Conservation (phyloP, 2,113 vertebrate species). For the Scomber colias region DNA sequence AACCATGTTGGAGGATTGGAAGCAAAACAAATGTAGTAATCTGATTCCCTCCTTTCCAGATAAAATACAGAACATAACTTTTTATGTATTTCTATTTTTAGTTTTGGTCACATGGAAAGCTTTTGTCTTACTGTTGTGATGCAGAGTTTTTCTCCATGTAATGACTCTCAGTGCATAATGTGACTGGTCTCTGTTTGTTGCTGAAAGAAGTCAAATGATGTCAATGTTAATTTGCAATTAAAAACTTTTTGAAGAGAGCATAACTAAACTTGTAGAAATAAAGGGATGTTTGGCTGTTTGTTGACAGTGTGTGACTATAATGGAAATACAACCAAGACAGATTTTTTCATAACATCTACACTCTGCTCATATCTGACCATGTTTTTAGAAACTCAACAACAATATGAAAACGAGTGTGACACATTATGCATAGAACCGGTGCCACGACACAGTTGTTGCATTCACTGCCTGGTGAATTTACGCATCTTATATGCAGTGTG, state of each 20-base stretch:
- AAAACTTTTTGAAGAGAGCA: background rate
- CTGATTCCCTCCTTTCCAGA: background rate
- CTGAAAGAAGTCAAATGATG: background rate
- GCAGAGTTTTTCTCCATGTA: background rate
- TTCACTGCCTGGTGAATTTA: constrained; percentile 17
- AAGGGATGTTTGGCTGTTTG: background rate
- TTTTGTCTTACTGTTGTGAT: background rate
- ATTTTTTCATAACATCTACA: background rate
- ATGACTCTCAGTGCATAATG: background rate
- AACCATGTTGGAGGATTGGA: background rate
- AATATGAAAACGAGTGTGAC: constrained; percentile 13
- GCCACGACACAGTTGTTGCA: constrained; percentile 1
- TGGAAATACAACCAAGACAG: background rate
- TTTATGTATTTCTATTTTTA: background rate
- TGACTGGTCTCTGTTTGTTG: background rate
- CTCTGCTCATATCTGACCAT: background rate
- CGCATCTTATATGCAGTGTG: constrained; percentile 44
- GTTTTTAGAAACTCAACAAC: background rate
- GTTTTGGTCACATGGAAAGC: background rate
- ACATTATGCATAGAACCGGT: background rate
- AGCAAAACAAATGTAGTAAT: background rate
- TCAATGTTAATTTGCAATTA: background rate
- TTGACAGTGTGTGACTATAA: constrained; percentile 2
- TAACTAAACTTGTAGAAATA: background rate
- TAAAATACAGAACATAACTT: background rate